Evolutionary conservation across 2,888 invertebrate species (phyloP).

Genomic region (Mythimna lalbum): DNA sequence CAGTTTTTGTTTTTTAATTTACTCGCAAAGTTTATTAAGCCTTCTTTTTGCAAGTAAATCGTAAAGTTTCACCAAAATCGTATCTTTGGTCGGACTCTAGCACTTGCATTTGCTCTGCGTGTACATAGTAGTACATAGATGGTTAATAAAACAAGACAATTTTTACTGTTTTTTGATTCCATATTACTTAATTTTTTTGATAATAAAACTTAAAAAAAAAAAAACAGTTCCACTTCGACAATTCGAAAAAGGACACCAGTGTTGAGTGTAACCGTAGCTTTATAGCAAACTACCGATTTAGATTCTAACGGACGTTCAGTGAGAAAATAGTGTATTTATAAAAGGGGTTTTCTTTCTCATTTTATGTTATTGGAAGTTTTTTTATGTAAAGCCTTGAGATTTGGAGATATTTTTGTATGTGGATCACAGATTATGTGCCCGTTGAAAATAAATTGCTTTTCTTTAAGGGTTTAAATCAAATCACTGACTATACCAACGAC

Average conservation of each 20-base stretch:
- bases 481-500: no score
- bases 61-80: no score
- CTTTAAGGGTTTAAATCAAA: no score
- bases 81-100: no score
- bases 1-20: no score
- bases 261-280: slow-evolving; percentile 12
- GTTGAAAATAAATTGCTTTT: background rate
- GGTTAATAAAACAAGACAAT: no score
- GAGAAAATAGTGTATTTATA: slow-evolving; percentile 35
- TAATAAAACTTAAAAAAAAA: background rate
- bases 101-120: no score
- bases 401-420: background rate
- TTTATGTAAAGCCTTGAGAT: slow-evolving; percentile 11
- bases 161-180: no score
- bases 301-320: slow-evolving; percentile 24
- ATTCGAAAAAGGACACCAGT: background rate
- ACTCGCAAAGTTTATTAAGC: no score
- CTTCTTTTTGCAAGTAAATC: no score
- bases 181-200: no score
- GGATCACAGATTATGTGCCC: background rate
- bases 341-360: slow-evolving; percentile 11
- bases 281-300: slow-evolving; percentile 30
- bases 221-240: background rate
- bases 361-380: slow-evolving; percentile 20
- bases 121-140: no score